These are phyloP conservation scores for Sebastes diaconus DNA, from an alignment of 2,797 vertebrate species.

Conservation along the genomic window DNA sequence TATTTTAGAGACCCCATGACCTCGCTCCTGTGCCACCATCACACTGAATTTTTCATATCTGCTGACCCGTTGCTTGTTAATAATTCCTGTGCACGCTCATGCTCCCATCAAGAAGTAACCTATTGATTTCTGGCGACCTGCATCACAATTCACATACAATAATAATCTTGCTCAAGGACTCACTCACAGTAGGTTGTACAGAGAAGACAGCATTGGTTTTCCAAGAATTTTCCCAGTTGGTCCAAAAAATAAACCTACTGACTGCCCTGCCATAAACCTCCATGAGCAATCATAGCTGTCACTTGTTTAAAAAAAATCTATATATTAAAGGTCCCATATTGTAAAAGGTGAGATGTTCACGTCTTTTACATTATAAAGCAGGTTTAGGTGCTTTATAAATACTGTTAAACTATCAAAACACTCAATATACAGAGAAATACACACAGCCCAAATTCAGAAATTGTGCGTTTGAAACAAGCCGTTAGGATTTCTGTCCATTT, in stretches of 20 bases:
- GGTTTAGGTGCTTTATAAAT: too few relatives aligned
- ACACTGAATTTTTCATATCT: not conserved
- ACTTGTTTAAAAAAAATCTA: not conserved
- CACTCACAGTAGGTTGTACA: not conserved
- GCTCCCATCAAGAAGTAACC: slow-evolving; percentile 7
- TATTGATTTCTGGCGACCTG: slow-evolving; percentile 36
- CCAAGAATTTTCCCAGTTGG: not conserved
- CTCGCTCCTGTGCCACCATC: not conserved
- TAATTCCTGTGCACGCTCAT: slow-evolving; percentile 3
- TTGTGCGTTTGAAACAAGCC: too few relatives aligned
- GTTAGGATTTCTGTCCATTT: too few relatives aligned
- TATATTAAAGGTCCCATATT: too few relatives aligned
- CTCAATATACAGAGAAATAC: too few relatives aligned
- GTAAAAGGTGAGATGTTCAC: too few relatives aligned
- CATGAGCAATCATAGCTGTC: not conserved
- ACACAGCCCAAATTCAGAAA: too few relatives aligned
- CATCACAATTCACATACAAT: slow-evolving; percentile 1
- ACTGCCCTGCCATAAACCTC: not conserved
- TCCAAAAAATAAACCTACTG: not conserved
- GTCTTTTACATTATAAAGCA: too few relatives aligned
- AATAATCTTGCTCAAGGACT: slow-evolving; percentile 13
- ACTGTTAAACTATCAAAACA: too few relatives aligned
- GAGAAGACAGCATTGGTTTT: not conserved
- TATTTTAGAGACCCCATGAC: not conserved
- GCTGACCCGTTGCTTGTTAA: slow-evolving; percentile 13